Base-by-base conservation (phyloP, 1,140 invertebrate species). In the Brevipalpus yothersi region DNA sequence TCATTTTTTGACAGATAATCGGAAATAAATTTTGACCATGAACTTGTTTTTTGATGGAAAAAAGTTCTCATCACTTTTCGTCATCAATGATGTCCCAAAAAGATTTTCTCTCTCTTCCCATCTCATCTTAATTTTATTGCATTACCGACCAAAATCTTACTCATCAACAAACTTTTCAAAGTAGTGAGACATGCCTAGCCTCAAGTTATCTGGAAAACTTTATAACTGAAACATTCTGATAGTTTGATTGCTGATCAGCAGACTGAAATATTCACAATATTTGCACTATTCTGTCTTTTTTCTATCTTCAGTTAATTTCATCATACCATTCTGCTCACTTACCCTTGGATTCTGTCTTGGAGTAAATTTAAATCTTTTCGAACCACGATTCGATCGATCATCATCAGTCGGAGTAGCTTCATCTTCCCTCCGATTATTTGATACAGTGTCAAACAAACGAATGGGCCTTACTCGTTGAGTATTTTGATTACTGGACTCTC, bases 341-440 rank as follows among this genome's bases (percentile, higher is more conserved):
- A 55, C 53, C 23, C 39, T 15, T 31, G 53, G 53, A 39, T 55
- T 31, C 12, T 31, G 21, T 19, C 53, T 15, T 13, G 53, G 53
- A 12, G 21, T 11, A 39, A 53, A 59, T n/a, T 47, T 45, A 17
- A 58, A 62, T 49, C 61, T 58, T 58, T 31, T 59, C 17, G 40
- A 23, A 4, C 17, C 42, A 17, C 57, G 39, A 62, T 13, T 43
- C 45, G 21, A 21, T 55, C 39, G 21, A 55, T 15, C 12, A 10
- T 19, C 10, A 31, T 55, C 10, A 10, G 23, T 31, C 9, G 23
- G 13, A 3, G 23, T 39, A 31, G 23, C 23, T 21, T 15, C 51
- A 17, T 53, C 10, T 13, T 55, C n/a, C 8, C 7, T 31, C 5
- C 7, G 7, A 31, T 31, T 55, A 55, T 39, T 55, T 55, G 15